Evolutionary conservation across 2,888 invertebrate genomes (phyloP).

Genomic region (Molanna angustata): DNA sequence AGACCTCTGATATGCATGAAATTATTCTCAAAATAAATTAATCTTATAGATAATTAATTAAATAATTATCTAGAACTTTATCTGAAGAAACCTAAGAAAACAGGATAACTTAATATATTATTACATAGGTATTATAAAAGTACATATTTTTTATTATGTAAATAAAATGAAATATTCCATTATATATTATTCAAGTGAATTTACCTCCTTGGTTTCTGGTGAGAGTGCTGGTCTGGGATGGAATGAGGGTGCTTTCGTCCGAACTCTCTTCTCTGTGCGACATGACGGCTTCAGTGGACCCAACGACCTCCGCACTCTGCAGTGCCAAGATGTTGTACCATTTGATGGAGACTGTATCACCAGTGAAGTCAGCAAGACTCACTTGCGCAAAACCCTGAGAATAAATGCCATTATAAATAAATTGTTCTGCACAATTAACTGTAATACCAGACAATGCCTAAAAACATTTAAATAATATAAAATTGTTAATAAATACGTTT

Average conservation of each 20-base stretch:
- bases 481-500: no score
- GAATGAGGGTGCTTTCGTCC: conserved; percentile 94
- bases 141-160: not conserved
- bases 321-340: conserved; percentile 95
- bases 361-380: conserved; percentile 91
- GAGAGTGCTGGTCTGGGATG: conserved; percentile 93
- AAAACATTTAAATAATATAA: no score
- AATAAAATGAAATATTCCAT: not conserved
- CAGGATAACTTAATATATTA: not conserved
- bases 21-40: no score
- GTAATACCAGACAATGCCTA: no score
- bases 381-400: conserved; percentile 91
- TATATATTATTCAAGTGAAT: no score
- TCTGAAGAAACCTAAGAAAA: not conserved
- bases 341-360: conserved; percentile 75
- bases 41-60: no score
- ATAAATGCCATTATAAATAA: no score
- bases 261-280: conserved; percentile 83
- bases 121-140: not conserved
- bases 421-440: not conserved
- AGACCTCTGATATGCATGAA: no score
- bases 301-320: conserved; percentile 43
- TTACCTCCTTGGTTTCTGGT: conserved; percentile 76
- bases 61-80: no score
- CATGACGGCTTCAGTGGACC: conserved; percentile 45